Evolutionary conservation across 2,888 invertebrate species (phyloP), one percentile per base, ranked within the genome.

Genomic region (Drosophila conformis): DNA sequence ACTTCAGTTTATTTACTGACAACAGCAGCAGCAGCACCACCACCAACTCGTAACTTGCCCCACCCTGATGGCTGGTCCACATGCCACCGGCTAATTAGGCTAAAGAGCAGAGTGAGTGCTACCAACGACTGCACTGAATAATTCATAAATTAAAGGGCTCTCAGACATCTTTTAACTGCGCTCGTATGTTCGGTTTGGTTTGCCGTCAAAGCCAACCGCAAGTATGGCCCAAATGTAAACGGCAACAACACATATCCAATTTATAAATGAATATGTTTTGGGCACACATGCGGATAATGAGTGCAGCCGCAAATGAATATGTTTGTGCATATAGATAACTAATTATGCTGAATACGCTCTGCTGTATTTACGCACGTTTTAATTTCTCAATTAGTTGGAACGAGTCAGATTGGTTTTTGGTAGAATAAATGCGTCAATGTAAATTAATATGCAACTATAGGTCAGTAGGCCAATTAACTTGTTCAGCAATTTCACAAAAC

Each of bases 91-190:
- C 74, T 84, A 89, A 84, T 84, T 84, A 84, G 84, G 70, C 78
- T 64, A 57, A 73, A 73, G 53, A 73, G 33, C 49, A n/a, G 38
- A 48, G 75, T 86, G 42, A 72, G 80, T 62, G 76, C 66, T 73
- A 74, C 76, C 82, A 82, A 84, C 73, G 84, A 79, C 80, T 40
- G 53, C 66, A 52, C 76, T 87, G 83, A 85, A 87, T 87, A 73
- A 85, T 82, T 90, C 86, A 87, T 88, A 80, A 83, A 68, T 76
- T 73, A 71, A 76, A 72, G 68, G 7, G 61, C 59, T 69, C 36
- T 57, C 60, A 53, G 63, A 54, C 69, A 60, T 57, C 62, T 38
- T 70, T 52, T 15, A 56, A 67, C 36, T 36, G 54, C 27, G 42
- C 18, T 61, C 49, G 46, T 48, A 60, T 63, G 27, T 68, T 67